These are phyloP conservation scores for Neoniphon sammara DNA, from an alignment of 2,797 vertebrate species.

Conservation along the genomic window DNA sequence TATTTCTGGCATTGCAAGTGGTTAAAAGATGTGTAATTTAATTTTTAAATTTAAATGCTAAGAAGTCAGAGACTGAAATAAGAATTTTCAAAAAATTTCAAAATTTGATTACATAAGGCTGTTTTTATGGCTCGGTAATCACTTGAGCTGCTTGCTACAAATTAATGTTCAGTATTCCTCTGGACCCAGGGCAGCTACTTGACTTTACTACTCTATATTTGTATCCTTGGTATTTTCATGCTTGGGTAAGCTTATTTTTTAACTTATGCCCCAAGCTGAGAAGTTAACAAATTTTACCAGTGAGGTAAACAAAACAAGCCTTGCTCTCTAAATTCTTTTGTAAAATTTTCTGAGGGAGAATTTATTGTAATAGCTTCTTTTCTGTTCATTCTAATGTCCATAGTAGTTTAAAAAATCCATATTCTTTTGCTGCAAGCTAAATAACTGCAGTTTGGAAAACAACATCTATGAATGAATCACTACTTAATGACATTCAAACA, in stretches of 20 bases:
- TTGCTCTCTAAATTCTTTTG: neutral
- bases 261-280: neutral
- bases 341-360: neutral
- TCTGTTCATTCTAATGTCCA: too few species aligned
- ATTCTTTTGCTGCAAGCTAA: too few species aligned
- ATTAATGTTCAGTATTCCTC: neutral
- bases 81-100: too few species aligned
- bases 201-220: neutral
- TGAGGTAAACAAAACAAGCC: slow-evolving; percentile 1
- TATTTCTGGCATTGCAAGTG: too few species aligned
- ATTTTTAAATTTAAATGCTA: too few species aligned
- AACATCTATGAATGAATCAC: neutral
- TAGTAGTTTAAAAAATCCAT: too few species aligned
- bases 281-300: neutral
- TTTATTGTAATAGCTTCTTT: neutral
- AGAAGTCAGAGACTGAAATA: too few species aligned
- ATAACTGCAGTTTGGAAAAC: neutral
- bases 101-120: too few species aligned
- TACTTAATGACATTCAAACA: neutral
- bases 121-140: too few species aligned
- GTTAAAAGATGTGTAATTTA: too few species aligned
- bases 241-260: neutral
- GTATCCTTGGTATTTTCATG: slow-evolving; percentile 1
- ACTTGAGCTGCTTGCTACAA: neutral
- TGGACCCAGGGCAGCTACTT: neutral